Conservation (phyloP, 2,113 vertebrate species). For the Prietella phreatophila region DNA sequence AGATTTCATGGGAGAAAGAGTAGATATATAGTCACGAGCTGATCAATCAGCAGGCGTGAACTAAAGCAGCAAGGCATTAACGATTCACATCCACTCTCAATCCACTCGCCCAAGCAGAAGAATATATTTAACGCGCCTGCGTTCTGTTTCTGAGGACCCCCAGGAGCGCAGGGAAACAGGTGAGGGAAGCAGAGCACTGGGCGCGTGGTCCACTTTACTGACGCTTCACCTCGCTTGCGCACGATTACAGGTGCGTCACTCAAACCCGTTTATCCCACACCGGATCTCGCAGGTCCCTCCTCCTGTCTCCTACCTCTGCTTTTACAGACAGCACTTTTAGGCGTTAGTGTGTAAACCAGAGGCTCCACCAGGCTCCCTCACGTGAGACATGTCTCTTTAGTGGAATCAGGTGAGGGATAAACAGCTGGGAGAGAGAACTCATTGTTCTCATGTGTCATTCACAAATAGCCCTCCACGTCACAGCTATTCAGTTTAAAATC, state of each 20-base stretch:
- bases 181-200: conserved; percentile 13
- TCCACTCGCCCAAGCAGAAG: conserved; percentile 90
- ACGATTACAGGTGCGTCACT: conserved; percentile 37
- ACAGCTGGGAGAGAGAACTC: conserved; percentile 81
- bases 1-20: conserved; percentile 95
- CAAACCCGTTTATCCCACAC: conserved; percentile 3
- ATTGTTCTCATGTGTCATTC: conserved; percentile 59
- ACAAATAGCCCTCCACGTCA: conserved; percentile 59
- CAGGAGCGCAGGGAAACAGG: conserved; percentile 33
- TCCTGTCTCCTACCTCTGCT: background rate
- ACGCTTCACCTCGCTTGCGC: conserved; percentile 16
- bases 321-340: background rate
- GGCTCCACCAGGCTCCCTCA: conserved; percentile 64
- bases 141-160: conserved; percentile 60
- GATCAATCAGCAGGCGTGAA: conserved; percentile 91
- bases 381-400: conserved; percentile 79
- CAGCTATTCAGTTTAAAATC: conserved; percentile 75
- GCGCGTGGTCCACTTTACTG: conserved; percentile 16
- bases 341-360: background rate
- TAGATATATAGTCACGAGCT: conserved; percentile 93
- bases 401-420: conserved; percentile 76
- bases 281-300: background rate
- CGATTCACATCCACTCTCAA: conserved; percentile 86
- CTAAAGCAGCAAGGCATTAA: conserved; percentile 90
- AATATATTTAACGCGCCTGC: conserved; percentile 86